phyloP scores from a whole-genome alignment of 2,888 invertebrate species.

The Drosophila leonis region DNA sequence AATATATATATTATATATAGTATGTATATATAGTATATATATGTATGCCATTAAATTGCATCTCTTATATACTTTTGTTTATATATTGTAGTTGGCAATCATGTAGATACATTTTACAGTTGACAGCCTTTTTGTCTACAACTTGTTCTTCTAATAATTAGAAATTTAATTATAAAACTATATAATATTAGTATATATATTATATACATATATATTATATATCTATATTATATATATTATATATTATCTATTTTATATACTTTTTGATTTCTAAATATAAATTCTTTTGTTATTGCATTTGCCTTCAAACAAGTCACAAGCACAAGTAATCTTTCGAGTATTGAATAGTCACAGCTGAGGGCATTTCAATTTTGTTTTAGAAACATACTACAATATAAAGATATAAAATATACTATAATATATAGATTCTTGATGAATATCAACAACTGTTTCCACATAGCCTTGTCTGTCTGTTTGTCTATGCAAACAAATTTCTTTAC shows the following conservation, averaged over 20 bases:
- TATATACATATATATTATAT: not conserved
- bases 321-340: constrained; percentile 4
- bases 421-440: not conserved
- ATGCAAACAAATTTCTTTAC: not conserved
- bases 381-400: not conserved
- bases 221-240: not conserved
- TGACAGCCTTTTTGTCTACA: constrained; percentile 1
- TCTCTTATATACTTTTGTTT: constrained; percentile 4
- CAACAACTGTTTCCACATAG: not conserved
- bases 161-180: constrained; percentile 12
- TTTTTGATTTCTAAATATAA: constrained; percentile 15
- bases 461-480: not conserved
- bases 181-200: not conserved
- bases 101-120: not conserved
- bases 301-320: not conserved
- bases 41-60: not conserved
- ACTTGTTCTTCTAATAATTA: not conserved
- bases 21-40: not conserved
- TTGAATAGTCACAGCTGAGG: not conserved
- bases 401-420: too few relatives aligned
- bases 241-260: not conserved
- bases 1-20: not conserved
- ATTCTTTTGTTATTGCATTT: constrained; percentile 7
- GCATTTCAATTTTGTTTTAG: not conserved
- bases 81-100: not conserved